A percentile compares a stretch with the other conserved stretches of the same genome.
Conservation (phyloP, 2,888 invertebrate genomes). For the Epinotia ramella region DNA sequence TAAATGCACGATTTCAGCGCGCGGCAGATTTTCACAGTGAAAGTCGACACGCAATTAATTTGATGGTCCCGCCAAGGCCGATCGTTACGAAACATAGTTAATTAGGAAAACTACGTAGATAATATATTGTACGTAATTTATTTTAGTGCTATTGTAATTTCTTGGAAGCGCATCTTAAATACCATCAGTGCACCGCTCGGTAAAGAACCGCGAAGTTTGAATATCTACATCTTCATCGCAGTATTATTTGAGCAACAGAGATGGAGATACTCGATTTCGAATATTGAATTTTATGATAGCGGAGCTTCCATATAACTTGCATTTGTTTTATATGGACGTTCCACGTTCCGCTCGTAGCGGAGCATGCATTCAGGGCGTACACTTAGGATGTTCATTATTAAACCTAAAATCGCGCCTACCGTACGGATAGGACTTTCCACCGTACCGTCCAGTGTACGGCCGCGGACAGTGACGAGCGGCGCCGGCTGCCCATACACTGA, state of each 20-base stretch:
- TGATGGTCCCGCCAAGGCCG: slow-evolving; percentile 44
- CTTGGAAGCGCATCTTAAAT: slow-evolving; percentile 25
- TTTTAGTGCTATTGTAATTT: slow-evolving; percentile 45
- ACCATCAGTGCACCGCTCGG: background rate
- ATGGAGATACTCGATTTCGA: background rate
- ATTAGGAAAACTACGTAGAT: slow-evolving; percentile 34
- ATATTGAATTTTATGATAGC: background rate
- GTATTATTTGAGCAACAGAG: background rate
- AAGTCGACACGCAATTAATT: slow-evolving; percentile 36
- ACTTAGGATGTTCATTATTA: too few relatives aligned
- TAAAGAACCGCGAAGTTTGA: background rate
- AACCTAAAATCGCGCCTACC: too few relatives aligned
- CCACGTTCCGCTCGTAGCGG: too few relatives aligned
- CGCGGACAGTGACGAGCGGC: too few relatives aligned
- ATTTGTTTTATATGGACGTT: too few relatives aligned
- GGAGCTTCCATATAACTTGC: too few relatives aligned
- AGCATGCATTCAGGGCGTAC: too few relatives aligned
- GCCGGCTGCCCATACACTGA: too few relatives aligned
- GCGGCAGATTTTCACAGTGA: slow-evolving; percentile 36
- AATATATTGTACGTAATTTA: slow-evolving; percentile 43
- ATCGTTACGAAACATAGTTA: slow-evolving; percentile 45
- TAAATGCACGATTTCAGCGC: slow-evolving; percentile 29
- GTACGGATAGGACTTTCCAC: too few relatives aligned
- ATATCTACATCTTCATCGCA: background rate
- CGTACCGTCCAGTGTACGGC: too few relatives aligned